Base-by-base conservation (phyloP, 2,797 vertebrate species). In the Euthynnus affinis region DNA sequence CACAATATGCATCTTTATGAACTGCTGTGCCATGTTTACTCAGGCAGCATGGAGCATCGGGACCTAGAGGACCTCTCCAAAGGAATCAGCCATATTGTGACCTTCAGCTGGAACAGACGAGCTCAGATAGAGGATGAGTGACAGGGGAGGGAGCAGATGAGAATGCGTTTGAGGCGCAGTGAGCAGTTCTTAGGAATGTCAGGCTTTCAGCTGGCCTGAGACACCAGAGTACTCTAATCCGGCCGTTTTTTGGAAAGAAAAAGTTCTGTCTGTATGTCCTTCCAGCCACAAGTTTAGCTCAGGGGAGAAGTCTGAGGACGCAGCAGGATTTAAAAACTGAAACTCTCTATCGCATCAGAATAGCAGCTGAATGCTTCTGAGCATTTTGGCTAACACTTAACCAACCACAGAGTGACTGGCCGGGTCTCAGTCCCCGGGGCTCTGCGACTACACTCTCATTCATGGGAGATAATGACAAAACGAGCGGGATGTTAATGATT, bases 21-120 rank as follows among this genome's bases (percentile, higher is more conserved):
- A 87, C 83, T 77, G 88, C 90, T 92, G 87, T 17, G 75, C 69
- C 42, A 25, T 90, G 84, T 92, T 91, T 92, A 82, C 79, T 79
- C 71, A 80, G 84, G 67, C 78, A 79, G 79, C 66, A 3, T 84
- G 81, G 73, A 46, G 82, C 76, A 56, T 18, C 2, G 20, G 74
- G 84, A 90, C 85, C 83, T 64, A 40, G 5, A 75, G 78, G 61
- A 66, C 76, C 78, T 83, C 87, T 85, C 82, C 49, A 49, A 70
- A 77, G 87, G 83, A 86, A 72, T 75, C 72, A 44, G 81, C 83
- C 87, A 83, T 89, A 74, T 73, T 83, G 74, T 89, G 87, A 89
- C 89, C 88, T 92, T 92, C 87, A 90, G 85, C 80, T 91, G 87
- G 78, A 68, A 37, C 53, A 60, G 81, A 64, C 0, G 14, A 56